Evolutionary conservation across 1,140 invertebrate species (phyloP), one percentile per base, ranked within the genome.

Genomic region (Rhyzopertha dominica): DNA sequence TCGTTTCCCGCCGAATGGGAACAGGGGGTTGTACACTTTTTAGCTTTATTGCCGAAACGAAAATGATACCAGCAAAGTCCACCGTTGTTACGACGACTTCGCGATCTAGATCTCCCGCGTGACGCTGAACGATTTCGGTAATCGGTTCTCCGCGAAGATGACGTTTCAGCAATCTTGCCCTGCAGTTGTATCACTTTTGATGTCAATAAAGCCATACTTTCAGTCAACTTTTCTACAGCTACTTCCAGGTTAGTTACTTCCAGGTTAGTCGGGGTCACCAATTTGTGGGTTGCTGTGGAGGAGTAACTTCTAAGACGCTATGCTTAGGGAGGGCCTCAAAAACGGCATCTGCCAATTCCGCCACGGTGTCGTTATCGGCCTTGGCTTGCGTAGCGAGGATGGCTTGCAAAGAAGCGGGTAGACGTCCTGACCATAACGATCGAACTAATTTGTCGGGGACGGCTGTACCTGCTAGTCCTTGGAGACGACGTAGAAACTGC

Each of bases 271-370:
- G 42, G 2, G 23, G 12, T 9, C 35, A 44, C 25, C 46, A 54
- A 9, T 39, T 40, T 12, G 14, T 40, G 23, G 51, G 53, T 20
- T 54, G 55, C 47, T 42, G 53, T 23, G 47, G 54, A 7, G 26
- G 23, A 8, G 26, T 29, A 26, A 22, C 24, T 32, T 26, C 17
- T 9, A n/a, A 14, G 19, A 32, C 38, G 40, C 30, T 30, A 24
- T 14, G 25, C 28, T 10, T 23, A 14, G 4, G 18, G 25, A 4
- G 25, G 13, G 35, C 35, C 13, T 47, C 48, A 9, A 35, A 35
- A 19, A 47, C 40, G 14, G 31, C 44, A 28, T 48, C 49, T 1
- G 53, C 43, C 3, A 49, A 10, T 8, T 49, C 43, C 24, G 53
- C 19, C 18, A 47, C 5, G 24, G 37, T 40, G 8, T 46, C 43